Conservation (phyloP, 37 sponge, comb jelly and placozoan species). For the Cliona cf. orientalis region DNA sequence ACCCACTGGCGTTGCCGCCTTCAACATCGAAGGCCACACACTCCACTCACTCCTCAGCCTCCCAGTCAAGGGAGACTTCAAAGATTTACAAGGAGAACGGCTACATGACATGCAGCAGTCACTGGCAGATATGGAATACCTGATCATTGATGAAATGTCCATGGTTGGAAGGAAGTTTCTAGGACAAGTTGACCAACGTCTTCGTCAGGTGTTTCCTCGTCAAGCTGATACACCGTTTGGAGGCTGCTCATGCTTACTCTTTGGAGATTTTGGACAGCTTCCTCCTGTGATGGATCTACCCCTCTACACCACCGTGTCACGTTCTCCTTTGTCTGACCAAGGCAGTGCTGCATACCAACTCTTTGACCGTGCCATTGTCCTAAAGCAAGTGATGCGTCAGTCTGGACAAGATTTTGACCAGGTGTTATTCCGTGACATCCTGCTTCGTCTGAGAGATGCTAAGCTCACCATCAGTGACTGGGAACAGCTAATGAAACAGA, state of each 20-base stretch:
- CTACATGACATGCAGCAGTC: constrained; percentile 41
- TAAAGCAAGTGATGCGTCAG: too few relatives aligned
- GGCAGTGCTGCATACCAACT: too few relatives aligned
- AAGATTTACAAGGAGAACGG: constrained; percentile 31
- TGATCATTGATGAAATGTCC: constrained; percentile 69
- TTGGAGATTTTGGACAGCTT: constrained; percentile 66
- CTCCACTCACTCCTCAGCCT: constrained; percentile 54
- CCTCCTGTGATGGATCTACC: too few relatives aligned
- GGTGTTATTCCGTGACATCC: too few relatives aligned
- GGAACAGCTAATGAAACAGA: too few relatives aligned
- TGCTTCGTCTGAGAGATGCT: too few relatives aligned
- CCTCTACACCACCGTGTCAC: too few relatives aligned
- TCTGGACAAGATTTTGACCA: too few relatives aligned
- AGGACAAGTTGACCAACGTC: constrained; percentile 53
- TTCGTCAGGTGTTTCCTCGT: constrained; percentile 55
- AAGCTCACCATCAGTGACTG: too few relatives aligned
- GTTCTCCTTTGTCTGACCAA: too few relatives aligned
- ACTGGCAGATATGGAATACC: constrained; percentile 41
- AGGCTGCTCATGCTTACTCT: constrained; percentile 57
- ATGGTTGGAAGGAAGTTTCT: constrained; percentile 57
- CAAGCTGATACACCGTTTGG: constrained; percentile 28
- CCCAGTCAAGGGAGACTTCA: constrained; percentile 35
- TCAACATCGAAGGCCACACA: constrained; percentile 48
- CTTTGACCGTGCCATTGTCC: too few relatives aligned
- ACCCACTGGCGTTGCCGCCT: constrained; percentile 71